A percentile compares a stretch with the other conserved stretches of the same genome.
phyloP scores from a whole-genome alignment of 2,113 vertebrate genomes.

The Tyto alba region DNA sequence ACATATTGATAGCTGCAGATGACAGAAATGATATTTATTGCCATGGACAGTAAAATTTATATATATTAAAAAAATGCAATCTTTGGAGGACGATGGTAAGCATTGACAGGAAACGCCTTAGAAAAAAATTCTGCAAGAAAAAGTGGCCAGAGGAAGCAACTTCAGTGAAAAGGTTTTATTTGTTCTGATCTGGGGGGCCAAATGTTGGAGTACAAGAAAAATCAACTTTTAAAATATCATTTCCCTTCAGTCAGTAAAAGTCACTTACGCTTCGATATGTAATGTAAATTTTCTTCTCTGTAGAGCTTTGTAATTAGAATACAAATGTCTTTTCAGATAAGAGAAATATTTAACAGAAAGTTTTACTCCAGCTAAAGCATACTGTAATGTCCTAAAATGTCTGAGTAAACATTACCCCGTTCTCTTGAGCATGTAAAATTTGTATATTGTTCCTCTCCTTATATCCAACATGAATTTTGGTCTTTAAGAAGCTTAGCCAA shows the following conservation, averaged over 20 bases:
- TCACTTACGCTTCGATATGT: background rate
- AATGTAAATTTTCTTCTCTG: background rate
- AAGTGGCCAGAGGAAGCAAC: background rate
- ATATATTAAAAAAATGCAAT: conserved; percentile 49
- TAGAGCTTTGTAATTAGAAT: background rate
- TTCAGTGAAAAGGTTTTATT: conserved; percentile 51
- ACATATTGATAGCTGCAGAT: conserved; percentile 55
- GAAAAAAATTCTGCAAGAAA: conserved; percentile 43
- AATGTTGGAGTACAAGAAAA: background rate
- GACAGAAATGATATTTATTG: conserved; percentile 67
- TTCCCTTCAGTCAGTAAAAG: background rate
- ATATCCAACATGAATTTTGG: background rate
- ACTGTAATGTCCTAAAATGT: background rate
- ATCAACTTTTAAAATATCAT: background rate
- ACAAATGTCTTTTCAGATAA: background rate
- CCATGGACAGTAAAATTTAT: conserved; percentile 60
- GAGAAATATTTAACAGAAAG: background rate
- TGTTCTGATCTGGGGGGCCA: conserved; percentile 38
- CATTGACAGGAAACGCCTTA: conserved; percentile 44
- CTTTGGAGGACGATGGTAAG: conserved; percentile 40
- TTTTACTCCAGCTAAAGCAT: background rate
- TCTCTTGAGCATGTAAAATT: background rate
- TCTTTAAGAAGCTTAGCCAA: background rate
- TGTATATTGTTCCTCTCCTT: background rate
- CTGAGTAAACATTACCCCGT: background rate